A percentile compares a stretch with the other conserved stretches of the same genome.
phyloP scores from a whole-genome alignment of 2,888 invertebrate species.

The Pristionchus arcanus region DNA sequence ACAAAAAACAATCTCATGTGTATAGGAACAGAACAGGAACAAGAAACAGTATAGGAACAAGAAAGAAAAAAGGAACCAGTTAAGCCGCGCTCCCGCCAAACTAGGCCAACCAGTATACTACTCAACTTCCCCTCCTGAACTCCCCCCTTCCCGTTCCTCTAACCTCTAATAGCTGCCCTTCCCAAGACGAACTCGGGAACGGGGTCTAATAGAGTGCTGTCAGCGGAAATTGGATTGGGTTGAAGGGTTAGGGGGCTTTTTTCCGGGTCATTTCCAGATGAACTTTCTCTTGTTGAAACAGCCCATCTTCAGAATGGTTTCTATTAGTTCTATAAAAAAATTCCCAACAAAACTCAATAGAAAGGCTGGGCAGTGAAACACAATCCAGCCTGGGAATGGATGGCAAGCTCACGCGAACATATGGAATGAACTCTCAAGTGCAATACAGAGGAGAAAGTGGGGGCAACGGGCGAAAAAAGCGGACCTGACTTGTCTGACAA shows the following conservation, averaged over 20 bases:
- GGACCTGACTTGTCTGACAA: not conserved
- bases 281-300: no score
- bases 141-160: not conserved
- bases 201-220: not conserved
- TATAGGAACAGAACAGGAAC: no score
- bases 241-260: not conserved
- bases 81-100: not conserved
- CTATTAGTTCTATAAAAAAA: no score
- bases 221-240: not conserved
- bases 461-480: not conserved
- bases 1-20: no score
- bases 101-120: not conserved
- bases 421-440: not conserved
- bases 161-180: slow-evolving; percentile 8
- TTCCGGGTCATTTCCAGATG: no score
- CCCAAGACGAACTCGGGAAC: not conserved
- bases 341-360: not conserved
- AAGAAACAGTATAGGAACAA: no score
- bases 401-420: not conserved
- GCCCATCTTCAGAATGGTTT: no score
- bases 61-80: no score
- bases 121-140: not conserved
- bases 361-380: not conserved
- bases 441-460: not conserved
- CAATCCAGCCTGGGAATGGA: not conserved